These are phyloP conservation scores for Drosophila punjabiensis DNA, from an alignment of 1,140 invertebrate genomes.

Conservation along the genomic window DNA sequence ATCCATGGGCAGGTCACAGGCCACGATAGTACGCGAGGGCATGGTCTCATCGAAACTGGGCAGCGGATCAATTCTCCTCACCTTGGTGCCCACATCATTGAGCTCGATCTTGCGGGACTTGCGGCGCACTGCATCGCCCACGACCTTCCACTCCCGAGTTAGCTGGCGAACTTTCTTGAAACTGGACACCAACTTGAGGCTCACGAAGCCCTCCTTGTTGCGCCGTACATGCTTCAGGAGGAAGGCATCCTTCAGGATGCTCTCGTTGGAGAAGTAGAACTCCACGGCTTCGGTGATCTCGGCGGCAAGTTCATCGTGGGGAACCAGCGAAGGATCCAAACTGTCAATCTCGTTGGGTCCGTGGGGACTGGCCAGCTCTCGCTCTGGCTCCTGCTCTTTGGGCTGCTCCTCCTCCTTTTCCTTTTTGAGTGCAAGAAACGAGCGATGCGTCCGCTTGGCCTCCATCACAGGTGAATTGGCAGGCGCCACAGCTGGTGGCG, in stretches of 20 bases:
- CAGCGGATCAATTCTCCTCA: slow-evolving; percentile 93
- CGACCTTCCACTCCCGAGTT: slow-evolving; percentile 96
- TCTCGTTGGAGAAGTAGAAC: slow-evolving; percentile 97
- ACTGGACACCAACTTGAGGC: slow-evolving; percentile 96
- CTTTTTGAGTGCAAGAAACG: slow-evolving; percentile 72
- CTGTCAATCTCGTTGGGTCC: slow-evolving; percentile 73
- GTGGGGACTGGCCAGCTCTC: slow-evolving; percentile 11
- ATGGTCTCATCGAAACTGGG: slow-evolving; percentile 96
- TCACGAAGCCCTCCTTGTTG: slow-evolving; percentile 98
- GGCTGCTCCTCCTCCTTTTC: slow-evolving; percentile 51
- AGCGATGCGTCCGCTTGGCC: slow-evolving; percentile 67
- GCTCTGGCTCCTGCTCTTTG: neutral
- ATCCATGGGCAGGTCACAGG: slow-evolving; percentile 93
- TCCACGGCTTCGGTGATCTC: slow-evolving; percentile 94
- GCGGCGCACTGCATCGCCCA: slow-evolving; percentile 92
- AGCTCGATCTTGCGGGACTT: slow-evolving; percentile 94
- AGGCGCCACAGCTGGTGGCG: slow-evolving; percentile 69
- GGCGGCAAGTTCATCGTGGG: slow-evolving; percentile 90
- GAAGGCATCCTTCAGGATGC: slow-evolving; percentile 97
- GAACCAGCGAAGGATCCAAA: slow-evolving; percentile 78
- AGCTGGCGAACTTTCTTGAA: slow-evolving; percentile 97
- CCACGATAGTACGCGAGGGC: slow-evolving; percentile 95
- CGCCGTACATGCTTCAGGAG: slow-evolving; percentile 96
- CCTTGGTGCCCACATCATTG: slow-evolving; percentile 95
- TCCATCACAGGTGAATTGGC: slow-evolving; percentile 68